Evolutionary conservation across 2,113 vertebrate species (phyloP), one percentile per base, ranked within the genome.

Genomic region (Reinhardtius hippoglossoides): DNA sequence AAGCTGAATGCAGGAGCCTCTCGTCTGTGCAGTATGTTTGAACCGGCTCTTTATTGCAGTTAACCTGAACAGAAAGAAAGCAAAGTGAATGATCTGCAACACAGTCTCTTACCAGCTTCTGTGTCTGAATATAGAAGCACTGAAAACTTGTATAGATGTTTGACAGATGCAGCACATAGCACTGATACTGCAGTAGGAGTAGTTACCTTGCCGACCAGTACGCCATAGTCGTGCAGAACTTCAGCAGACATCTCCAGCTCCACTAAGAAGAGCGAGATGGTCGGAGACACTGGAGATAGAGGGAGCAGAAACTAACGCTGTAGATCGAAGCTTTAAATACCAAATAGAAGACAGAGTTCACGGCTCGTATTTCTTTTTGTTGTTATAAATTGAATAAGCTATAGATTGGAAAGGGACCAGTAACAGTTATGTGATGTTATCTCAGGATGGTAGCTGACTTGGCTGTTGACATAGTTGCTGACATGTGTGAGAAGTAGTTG

Each of bases 161-260:
- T 31, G 31, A 31, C 31, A 31, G 31, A 31, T n/a, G 48, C 18
- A 50, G 52, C 8, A 54, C 20, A 42, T 0, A 58, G 14, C 23
- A n/a, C 3, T 60, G 58, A 35, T 15, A 31, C 6, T 61, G 35
- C 5, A 13, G 20, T 10, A 5, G 12, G 40, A 6, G 9, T 42
- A 3, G 24, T 85, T 91, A 98, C 98, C 96, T 96, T 98, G 61
- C 95, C 95, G 76, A 97, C 96, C 0, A 94, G 92, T 75, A 99
- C 92, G 0, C 96, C 97, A 48, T 97, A 98, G 67, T 97, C 96
- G 80, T 95, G 93, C n/a, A 99, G 94, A 4, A 85, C 94, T 46
- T 93, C 93, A 0, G 90, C 93, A 0, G 97, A 96, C 81, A 94
- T 93, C 76, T 95, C 94, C 31, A 99, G 64, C 92, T 98, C 96